A percentile compares a stretch with the other conserved stretches of the same genome.
Conservation (phyloP, 2,888 invertebrate species). For the Dolichomitus sp. region DNA sequence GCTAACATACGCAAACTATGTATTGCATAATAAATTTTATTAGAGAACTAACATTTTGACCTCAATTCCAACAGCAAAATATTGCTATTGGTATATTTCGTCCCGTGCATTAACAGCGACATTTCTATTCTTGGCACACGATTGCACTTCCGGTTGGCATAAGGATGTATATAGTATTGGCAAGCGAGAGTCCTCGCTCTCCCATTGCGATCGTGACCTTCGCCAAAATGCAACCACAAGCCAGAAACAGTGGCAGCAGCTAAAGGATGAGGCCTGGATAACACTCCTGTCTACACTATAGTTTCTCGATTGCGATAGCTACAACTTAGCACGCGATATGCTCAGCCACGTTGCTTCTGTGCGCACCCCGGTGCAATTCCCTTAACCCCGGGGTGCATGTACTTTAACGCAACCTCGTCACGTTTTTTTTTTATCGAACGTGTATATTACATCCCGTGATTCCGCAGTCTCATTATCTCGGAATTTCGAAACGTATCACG, state of each 20-base stretch:
- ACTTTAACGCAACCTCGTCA: conserved; percentile 55
- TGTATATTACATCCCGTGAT: neutral
- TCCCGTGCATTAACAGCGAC: conserved; percentile 36
- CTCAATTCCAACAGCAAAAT: conserved; percentile 11
- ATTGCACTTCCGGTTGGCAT: conserved; percentile 60
- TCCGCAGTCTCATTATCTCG: neutral
- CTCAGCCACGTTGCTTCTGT: conserved; percentile 28
- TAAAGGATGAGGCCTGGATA: conserved; percentile 52
- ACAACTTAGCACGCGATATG: conserved; percentile 54
- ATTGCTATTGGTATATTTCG: conserved; percentile 40
- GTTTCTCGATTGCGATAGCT: neutral
- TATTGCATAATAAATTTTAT: neutral
- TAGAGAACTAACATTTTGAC: neutral
- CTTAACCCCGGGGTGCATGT: conserved; percentile 39
- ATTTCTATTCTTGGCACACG: conserved; percentile 61
- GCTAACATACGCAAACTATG: too few species aligned
- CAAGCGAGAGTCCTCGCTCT: conserved; percentile 19
- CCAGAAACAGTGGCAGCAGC: conserved; percentile 23
- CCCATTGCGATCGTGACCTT: conserved; percentile 60
- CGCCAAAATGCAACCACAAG: conserved; percentile 55
- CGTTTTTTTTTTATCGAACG: conserved; percentile 8
- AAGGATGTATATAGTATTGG: conserved; percentile 33
- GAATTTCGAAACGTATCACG: neutral
- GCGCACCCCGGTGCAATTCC: conserved; percentile 7
- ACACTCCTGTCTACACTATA: conserved; percentile 25